Evolutionary conservation across 2,113 vertebrate species (phyloP), one percentile per base, ranked within the genome.

Genomic region (Lipophrys pholis): DNA sequence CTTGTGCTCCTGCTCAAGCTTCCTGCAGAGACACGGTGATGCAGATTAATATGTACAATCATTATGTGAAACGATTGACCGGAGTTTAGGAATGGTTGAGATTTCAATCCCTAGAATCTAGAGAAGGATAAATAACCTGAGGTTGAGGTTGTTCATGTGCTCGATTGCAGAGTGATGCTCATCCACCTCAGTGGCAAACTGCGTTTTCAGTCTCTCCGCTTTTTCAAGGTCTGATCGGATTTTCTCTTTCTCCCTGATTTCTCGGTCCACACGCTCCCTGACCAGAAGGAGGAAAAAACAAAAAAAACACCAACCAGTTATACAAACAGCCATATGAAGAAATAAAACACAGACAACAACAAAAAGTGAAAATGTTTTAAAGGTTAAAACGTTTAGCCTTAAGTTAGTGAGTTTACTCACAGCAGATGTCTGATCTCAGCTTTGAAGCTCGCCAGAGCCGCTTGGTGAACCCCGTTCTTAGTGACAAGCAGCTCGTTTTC

Each of bases 151-250:
- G 0, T 99, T 97, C 7, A 81, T 92, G 12, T 92, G 94, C 76
- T 99, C 98, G 0, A 99, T 97, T 0, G 96, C 95, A 0, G 96
- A 94, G 0, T 98, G 97, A 83, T 95, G 95, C 42, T 99, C 98
- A 0, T 99, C 98, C 58, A 99, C 96, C 17, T 99, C 98, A 0
- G 96, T 92, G 4, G 97, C 96, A 86, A 99, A 95, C 7, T 96
- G 92, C 14, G 89, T 94, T 84, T 98, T 98, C 41, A 97, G 90
- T 71, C 95, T 97, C 63, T 98, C 98, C 0, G 95, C 95, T 59
- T 96, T 98, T 15, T 99, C 97, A 89, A 99, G 86, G 83, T 98
- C 97, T 0, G 88, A 93, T 0, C 93, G 91, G 41, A 98, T 92
- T 86, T 97, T 99, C 81, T 96, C 95, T 41, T 97, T 99, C 87